These are phyloP conservation scores for Anarhynchus alexandrinus DNA, from an alignment of 2,113 vertebrate genomes.

Conservation along the genomic window DNA sequence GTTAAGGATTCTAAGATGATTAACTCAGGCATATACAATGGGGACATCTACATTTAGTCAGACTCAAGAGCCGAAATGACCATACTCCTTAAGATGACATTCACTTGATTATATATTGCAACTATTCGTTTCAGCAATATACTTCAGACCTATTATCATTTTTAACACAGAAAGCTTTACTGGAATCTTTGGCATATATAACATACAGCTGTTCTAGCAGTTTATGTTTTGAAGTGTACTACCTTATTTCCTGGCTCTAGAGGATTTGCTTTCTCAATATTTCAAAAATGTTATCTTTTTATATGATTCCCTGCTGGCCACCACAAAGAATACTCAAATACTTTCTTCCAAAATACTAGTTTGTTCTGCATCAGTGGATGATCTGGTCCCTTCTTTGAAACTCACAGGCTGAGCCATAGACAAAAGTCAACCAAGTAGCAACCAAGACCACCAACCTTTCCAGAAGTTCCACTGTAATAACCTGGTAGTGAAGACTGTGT, in stretches of 20 bases:
- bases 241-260: neutral
- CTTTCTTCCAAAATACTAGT: neutral
- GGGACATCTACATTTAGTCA: neutral
- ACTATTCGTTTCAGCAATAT: neutral
- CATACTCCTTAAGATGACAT: neutral
- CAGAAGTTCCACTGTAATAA: neutral
- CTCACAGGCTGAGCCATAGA: neutral
- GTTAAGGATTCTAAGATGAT: neutral
- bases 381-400: neutral
- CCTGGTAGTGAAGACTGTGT: neutral
- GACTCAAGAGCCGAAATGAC: neutral
- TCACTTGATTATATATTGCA: neutral
- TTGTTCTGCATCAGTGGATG: neutral
- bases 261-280: neutral
- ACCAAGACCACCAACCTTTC: neutral
- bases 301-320: neutral
- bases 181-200: neutral
- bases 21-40: neutral
- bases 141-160: neutral
- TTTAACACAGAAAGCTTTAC: neutral
- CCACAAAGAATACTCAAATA: neutral
- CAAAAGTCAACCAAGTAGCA: neutral
- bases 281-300: neutral
- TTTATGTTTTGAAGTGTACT: neutral
- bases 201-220: neutral